phyloP scores from a whole-genome alignment of 2,797 vertebrate genomes.

The Spea hammondii region DNA sequence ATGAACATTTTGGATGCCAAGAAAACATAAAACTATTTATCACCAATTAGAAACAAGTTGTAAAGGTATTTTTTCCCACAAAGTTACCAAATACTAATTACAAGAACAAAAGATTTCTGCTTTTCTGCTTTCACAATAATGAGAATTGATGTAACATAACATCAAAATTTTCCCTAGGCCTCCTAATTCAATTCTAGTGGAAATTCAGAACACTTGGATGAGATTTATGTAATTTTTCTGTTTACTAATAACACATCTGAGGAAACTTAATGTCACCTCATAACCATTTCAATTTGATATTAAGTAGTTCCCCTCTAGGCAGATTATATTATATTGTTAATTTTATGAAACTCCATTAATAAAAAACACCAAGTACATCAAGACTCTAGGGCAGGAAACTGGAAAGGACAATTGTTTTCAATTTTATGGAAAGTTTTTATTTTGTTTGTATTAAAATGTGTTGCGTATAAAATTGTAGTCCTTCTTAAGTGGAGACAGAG shows the following conservation, averaged over 20 bases:
- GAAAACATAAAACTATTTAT: constrained; percentile 31
- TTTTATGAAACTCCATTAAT: constrained; percentile 21
- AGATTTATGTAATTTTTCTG: constrained; percentile 29
- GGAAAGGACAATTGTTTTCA: too few relatives aligned
- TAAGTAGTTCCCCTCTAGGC: not conserved
- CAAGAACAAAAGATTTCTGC: constrained; percentile 28
- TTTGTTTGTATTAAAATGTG: too few relatives aligned
- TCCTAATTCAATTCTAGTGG: constrained; percentile 10
- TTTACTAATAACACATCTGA: constrained; percentile 36
- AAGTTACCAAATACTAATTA: constrained; percentile 46
- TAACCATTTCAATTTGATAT: constrained; percentile 27
- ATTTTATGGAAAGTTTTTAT: too few relatives aligned
- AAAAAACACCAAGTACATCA: not conserved
- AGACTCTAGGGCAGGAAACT: not conserved
- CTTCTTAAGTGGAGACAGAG: too few relatives aligned
- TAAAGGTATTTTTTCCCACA: constrained; percentile 11
- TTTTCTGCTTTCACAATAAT: constrained; percentile 39
- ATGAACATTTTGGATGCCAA: constrained; percentile 21
- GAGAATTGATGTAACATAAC: constrained; percentile 42
- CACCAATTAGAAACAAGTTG: constrained; percentile 36
- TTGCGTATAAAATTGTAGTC: too few relatives aligned
- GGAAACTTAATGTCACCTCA: constrained; percentile 21
- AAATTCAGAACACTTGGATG: constrained; percentile 5
- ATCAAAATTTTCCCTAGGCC: constrained; percentile 25
- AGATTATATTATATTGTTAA: constrained; percentile 1